Evolutionary conservation across 1,140 invertebrate genomes (phyloP).

Genomic region (Ceratina japonica): DNA sequence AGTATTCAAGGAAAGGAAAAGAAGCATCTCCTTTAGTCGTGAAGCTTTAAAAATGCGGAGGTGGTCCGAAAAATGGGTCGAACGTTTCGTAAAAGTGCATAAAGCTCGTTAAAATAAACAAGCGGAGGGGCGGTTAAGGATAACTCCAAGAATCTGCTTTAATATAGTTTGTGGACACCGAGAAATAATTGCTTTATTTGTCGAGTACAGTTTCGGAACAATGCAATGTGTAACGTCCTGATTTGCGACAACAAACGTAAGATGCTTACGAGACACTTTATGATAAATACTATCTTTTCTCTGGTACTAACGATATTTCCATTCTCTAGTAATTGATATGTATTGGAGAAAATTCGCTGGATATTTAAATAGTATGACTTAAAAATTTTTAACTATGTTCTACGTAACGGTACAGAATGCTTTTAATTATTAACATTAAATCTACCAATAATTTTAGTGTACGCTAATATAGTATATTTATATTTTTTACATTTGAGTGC

Average conservation of each 20-base stretch:
- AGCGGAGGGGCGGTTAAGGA: neutral
- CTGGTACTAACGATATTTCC: too few relatives aligned
- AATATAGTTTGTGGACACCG: neutral
- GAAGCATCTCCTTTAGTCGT: constrained; percentile 14
- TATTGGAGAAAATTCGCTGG: too few relatives aligned
- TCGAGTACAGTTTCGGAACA: neutral
- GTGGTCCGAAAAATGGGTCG: constrained; percentile 28
- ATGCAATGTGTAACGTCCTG: neutral
- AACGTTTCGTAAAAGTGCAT: constrained; percentile 24
- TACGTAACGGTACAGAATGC: too few relatives aligned
- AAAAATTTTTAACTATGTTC: too few relatives aligned
- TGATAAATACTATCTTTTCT: neutral
- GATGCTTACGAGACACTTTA: neutral
- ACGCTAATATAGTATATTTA: too few relatives aligned
- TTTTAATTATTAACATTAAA: too few relatives aligned
- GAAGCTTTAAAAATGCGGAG: constrained; percentile 2
- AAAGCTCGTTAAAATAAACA: constrained; percentile 24
- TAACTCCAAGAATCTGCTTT: constrained; percentile 15
- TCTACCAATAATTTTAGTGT: too few relatives aligned
- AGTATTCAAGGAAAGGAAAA: neutral
- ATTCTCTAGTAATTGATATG: too few relatives aligned
- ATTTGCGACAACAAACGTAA: neutral
- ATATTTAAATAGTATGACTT: too few relatives aligned
- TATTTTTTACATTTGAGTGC: too few relatives aligned
- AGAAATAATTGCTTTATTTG: constrained; percentile 5